Base-by-base conservation (phyloP, 2,113 vertebrate species). In the Melanerpes aurifrons region DNA sequence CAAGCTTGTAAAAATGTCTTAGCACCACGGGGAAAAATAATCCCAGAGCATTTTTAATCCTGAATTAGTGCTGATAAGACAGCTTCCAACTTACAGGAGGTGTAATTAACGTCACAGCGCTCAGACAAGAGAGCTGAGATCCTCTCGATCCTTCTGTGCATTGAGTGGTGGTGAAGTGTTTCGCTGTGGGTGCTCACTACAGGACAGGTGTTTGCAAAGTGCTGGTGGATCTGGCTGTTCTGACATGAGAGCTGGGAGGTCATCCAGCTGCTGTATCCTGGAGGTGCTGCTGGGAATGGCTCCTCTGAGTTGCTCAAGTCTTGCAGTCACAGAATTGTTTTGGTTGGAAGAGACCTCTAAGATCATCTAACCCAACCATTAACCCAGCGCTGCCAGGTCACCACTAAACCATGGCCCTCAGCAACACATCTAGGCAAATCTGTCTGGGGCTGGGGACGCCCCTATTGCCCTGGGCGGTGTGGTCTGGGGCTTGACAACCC, bases 41-140 rank as follows among this genome's bases (percentile, higher is more conserved):
- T 83, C 63, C 20, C 26, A 13, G 68, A 1, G 15, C 15, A 2
- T 75, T 58, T 75, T 58, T 40, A 90, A 66, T 87, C 69, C 68
- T 62, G 56, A 77, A n/a, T 80, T 72, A 1, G 9, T 62, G 71
- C 79, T 59, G 63, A 2, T 48, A 2, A 0, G 5, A 2, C 18
- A 56, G 45, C 71, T 37, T 85, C 15, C 17, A 4, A 12, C 5
- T 37, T 21, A 15, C 12, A 25, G 0, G 10, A 48, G 35, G n/a
- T 74, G 12, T 6, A 10, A 24, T 56, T 40, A 56, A 7, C 18
- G 47, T 29, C 63, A 1, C 2, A 6, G 54, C 0, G 4, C 21
- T 68, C 6, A 0, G 5, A 16, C 0, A 40, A 40, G 4, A 29
- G 47, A 54, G 64, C 5, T 3, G 0, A 1, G 7, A 43, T 86